Evolutionary conservation across 2,113 vertebrate genomes (phyloP).

Genomic region (Microcebus jonahi): DNA sequence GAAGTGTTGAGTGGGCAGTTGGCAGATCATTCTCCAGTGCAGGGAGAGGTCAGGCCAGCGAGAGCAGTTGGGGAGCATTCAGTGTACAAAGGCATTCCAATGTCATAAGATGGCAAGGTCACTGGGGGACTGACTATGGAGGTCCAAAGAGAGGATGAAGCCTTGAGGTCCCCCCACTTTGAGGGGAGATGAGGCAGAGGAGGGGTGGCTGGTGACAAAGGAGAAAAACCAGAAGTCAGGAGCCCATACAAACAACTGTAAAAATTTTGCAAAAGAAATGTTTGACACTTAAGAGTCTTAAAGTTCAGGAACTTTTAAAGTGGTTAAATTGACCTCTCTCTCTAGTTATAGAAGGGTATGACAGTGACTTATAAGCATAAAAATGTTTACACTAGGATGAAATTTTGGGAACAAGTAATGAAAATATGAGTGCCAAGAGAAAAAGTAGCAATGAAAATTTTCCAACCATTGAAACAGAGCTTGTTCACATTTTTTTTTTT

Average conservation of each 20-base stretch:
- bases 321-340: not conserved
- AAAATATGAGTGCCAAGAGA: not conserved
- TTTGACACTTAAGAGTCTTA: not conserved
- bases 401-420: not conserved
- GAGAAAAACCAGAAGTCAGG: not conserved
- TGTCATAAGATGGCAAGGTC: not conserved
- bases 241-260: not conserved
- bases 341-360: not conserved
- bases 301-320: not conserved
- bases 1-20: accelerated
- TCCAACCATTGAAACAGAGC: not conserved
- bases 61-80: not conserved
- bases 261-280: not conserved
- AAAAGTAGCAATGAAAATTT: not conserved
- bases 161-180: not conserved
- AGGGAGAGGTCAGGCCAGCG: not conserved
- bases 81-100: not conserved
- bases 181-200: not conserved
- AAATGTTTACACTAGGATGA: not conserved
- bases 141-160: not conserved
- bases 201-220: not conserved
- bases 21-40: accelerated
- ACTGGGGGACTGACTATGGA: not conserved
- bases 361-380: not conserved
- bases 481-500: not conserved